Evolutionary conservation across 2,797 vertebrate species (phyloP).

Genomic region (Pseudocheirus occidentalis): DNA sequence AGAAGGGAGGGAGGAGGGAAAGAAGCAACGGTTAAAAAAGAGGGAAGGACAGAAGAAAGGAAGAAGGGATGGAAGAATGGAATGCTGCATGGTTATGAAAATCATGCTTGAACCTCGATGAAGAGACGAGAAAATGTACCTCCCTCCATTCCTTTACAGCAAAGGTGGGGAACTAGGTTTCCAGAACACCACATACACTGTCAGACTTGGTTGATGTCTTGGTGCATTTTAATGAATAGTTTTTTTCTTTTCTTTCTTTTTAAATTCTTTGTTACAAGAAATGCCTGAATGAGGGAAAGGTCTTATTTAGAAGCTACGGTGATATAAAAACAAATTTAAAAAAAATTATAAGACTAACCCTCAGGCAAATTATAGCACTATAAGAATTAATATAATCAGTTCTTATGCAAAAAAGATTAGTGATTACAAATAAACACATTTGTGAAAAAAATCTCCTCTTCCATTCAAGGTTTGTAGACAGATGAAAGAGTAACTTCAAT

Average conservation of each 20-base stretch:
- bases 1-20: no score
- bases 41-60: neutral
- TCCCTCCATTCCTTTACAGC: neutral
- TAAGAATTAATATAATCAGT: conserved; percentile 33
- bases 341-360: conserved; percentile 25
- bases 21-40: no score
- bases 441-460: conserved; percentile 33
- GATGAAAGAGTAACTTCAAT: conserved; percentile 6
- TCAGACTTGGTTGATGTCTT: neutral
- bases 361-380: conserved; percentile 52
- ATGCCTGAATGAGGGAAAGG: conserved; percentile 36
- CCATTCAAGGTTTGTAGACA: conserved; percentile 17
- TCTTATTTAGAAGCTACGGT: neutral
- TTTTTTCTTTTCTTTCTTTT: conserved; percentile 15
- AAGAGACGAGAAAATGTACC: neutral
- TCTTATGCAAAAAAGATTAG: conserved; percentile 59
- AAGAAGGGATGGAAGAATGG: neutral
- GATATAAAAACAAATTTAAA: neutral
- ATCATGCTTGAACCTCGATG: neutral
- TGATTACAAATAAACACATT: conserved; percentile 57
- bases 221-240: neutral
- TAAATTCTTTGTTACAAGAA: conserved; percentile 52
- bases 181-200: neutral
- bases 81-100: neutral
- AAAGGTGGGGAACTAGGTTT: neutral